Percentiles rank a stretch among this genome's conserved stretches.
These are phyloP conservation scores for Caenorhabditis latens DNA, from an alignment of 1,140 invertebrate species.

Conservation along the genomic window DNA sequence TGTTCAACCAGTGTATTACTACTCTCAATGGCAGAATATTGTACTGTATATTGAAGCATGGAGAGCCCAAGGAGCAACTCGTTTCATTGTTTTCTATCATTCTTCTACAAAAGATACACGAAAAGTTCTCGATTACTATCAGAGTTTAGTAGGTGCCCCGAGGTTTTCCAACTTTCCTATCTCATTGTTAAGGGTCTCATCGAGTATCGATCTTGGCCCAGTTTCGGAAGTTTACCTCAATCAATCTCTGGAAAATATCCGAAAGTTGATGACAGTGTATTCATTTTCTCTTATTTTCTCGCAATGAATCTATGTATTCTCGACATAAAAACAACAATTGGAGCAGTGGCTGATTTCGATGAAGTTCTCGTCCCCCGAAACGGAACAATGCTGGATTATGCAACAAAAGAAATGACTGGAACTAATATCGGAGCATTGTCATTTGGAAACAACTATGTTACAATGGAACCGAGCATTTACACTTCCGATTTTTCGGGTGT, in stretches of 20 bases:
- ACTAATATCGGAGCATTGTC: background rate
- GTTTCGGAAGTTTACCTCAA: background rate
- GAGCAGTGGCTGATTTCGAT: conserved; percentile 23
- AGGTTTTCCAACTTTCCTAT: background rate
- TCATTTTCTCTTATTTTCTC: background rate
- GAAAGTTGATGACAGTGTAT: conserved; percentile 1
- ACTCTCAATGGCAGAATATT: conserved; percentile 13
- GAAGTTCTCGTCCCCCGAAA: background rate
- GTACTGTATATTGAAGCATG: conserved; percentile 30
- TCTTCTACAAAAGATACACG: background rate
- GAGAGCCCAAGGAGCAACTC: conserved; percentile 36
- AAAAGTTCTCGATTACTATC: conserved; percentile 1
- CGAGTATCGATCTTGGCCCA: background rate
- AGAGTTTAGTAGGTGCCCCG: background rate
- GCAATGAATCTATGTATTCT: conserved; percentile 13
- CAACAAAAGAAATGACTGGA: background rate
- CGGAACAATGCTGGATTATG: background rate
- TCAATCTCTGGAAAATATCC: background rate
- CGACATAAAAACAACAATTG: background rate
- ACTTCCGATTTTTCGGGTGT: background rate
- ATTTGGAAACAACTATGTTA: background rate
- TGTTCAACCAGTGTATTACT: background rate
- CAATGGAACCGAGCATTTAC: background rate
- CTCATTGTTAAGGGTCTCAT: background rate
- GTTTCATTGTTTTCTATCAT: conserved; percentile 11